Percentiles rank a stretch among this genome's conserved stretches.
These are phyloP conservation scores for Pseudomyrmex flavicornis DNA, from an alignment of 1,140 invertebrate species.

Conservation along the genomic window DNA sequence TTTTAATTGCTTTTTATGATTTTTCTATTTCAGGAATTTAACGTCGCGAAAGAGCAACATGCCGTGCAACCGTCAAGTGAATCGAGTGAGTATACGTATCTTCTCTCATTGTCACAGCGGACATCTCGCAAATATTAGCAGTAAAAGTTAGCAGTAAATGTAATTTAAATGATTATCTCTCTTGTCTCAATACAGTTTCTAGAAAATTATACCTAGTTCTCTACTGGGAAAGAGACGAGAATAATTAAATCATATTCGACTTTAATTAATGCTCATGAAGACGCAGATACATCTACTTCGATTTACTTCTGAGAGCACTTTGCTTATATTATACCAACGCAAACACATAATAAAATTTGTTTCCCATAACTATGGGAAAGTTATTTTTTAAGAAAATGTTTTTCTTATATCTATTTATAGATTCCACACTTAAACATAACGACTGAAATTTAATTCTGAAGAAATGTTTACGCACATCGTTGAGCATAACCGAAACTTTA, in stretches of 20 bases:
- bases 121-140: not conserved
- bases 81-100: slow-evolving; percentile 65
- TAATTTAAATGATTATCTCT: not conserved
- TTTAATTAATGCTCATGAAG: slow-evolving; percentile 11
- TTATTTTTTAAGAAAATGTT: no score
- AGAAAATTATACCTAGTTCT: not conserved
- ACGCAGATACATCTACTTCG: not conserved
- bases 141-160: not conserved
- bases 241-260: not conserved
- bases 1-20: slow-evolving; percentile 1
- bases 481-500: slow-evolving; percentile 16
- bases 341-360: not conserved
- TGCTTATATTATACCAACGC: not conserved
- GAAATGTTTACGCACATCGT: slow-evolving; percentile 31
- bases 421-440: no score
- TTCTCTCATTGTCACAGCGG: not conserved
- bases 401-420: no score
- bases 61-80: slow-evolving; percentile 85
- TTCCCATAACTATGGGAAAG: no score
- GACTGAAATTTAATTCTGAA: slow-evolving; percentile 18
- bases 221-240: not conserved
- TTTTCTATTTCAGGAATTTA: slow-evolving; percentile 87
- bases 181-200: not conserved
- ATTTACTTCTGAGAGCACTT: not conserved
- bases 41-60: slow-evolving; percentile 87